A percentile compares a stretch with the other conserved stretches of the same genome.
Conservation (phyloP, 1,140 invertebrate genomes). For the Sycobia sp. region DNA sequence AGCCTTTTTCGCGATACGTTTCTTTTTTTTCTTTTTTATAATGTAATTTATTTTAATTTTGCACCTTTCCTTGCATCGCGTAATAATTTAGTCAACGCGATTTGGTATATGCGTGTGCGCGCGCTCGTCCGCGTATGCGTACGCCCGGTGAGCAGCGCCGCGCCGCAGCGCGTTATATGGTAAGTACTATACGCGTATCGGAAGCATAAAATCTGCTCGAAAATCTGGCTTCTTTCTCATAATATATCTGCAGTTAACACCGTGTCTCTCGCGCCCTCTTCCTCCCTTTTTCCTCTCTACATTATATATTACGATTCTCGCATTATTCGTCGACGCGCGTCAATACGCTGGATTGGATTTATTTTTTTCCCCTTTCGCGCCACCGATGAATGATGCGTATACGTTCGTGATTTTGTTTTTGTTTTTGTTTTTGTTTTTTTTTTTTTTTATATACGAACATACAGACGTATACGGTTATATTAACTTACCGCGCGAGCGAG, state of each 20-base stretch:
- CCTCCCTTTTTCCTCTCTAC: neutral
- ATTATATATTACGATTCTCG: neutral
- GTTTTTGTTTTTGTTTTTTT: too few species aligned
- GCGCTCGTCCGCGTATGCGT: neutral
- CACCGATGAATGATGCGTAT: too few species aligned
- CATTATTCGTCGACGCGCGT: neutral
- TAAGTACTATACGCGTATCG: neutral
- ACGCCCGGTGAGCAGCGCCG: too few species aligned
- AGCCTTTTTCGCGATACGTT: too few species aligned
- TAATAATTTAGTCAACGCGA: neutral
- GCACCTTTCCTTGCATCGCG: neutral
- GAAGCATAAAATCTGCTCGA: slow-evolving; percentile 25
- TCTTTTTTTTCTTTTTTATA: neutral
- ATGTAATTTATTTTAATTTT: neutral
- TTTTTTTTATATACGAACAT: too few species aligned
- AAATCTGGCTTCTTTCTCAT: slow-evolving; percentile 12
- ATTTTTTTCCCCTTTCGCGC: too few species aligned
- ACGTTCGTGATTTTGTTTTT: too few species aligned
- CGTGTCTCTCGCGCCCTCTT: neutral
- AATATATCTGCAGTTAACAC: slow-evolving; percentile 8
- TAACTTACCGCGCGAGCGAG: too few species aligned
- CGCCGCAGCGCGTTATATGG: too few species aligned
- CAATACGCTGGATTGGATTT: neutral
- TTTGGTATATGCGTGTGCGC: neutral
- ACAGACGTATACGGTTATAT: too few species aligned